Percentiles rank a stretch among this genome's conserved stretches.
These are phyloP conservation scores for Brachionus plicatilis DNA, from an alignment of 1,140 invertebrate genomes.

Conservation along the genomic window DNA sequence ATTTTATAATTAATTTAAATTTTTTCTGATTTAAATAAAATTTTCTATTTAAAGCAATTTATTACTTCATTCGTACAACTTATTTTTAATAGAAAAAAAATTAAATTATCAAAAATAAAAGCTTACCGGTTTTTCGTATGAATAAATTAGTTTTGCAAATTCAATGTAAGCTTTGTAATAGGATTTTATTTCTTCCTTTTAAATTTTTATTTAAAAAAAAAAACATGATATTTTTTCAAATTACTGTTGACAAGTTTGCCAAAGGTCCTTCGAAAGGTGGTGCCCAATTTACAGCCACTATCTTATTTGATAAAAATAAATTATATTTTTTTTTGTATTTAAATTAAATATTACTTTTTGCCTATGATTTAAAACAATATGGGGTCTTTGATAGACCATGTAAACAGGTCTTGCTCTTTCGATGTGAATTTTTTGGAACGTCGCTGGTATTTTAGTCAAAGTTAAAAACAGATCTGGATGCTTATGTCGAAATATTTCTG, in stretches of 20 bases:
- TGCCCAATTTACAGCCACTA: constrained; percentile 48
- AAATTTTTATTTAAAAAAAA: background rate
- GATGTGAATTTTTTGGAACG: constrained; percentile 47
- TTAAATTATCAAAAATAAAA: background rate
- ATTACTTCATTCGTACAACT: no score
- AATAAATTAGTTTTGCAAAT: constrained; percentile 46
- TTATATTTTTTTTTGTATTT: background rate
- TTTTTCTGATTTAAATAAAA: background rate
- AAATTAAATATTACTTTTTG: constrained; percentile 43
- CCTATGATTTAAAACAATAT: constrained; percentile 47
- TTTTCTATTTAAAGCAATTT: background rate
- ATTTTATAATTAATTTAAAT: no score
- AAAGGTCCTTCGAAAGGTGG: constrained; percentile 51
- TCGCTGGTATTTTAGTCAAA: constrained; percentile 47
- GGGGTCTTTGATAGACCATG: constrained; percentile 49
- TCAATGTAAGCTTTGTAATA: constrained; percentile 48
- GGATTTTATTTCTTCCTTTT: constrained; percentile 46
- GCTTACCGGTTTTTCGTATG: constrained; percentile 44
- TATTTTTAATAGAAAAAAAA: background rate
- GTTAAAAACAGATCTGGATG: constrained; percentile 46
- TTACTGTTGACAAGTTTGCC: constrained; percentile 43
- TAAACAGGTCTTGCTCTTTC: constrained; percentile 45
- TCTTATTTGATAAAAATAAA: constrained; percentile 40
- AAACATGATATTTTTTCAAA: background rate
- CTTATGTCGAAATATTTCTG: constrained; percentile 46